Evolutionary conservation across 2,113 vertebrate genomes (phyloP), one percentile per base, ranked within the genome.

Genomic region (Pithys albifrons): DNA sequence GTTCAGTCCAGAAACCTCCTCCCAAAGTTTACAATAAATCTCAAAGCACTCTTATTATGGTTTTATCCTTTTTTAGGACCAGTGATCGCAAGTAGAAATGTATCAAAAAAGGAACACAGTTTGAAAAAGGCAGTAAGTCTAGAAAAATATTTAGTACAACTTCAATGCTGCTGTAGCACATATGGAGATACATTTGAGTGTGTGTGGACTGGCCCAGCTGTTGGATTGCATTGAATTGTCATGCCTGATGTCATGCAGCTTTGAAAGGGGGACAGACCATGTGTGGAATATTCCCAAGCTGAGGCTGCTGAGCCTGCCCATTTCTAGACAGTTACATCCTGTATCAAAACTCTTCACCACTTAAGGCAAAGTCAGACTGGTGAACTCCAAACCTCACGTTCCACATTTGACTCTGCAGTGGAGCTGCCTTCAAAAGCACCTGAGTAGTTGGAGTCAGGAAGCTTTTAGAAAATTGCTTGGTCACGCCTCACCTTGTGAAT

Each of bases 101-200:
- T 41, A 57, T 49, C 6, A 5, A 19, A 62, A 61, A 52, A 62
- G 7, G 12, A 65, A 31, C 14, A 37, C 12, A 25, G 2, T 28
- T 61, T 73, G 22, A 18, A 80, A 84, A 77, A 73, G 23, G 45
- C 49, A 48, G 2, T 57, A 31, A 33, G 2, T 80, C 5, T 52
- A 65, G 52, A 61, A 51, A 31, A 16, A 7, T 27, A 54, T 46
- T 77, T 29, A 84, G 5, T 58, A 31, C 13, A 51, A 13, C 29
- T 84, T 71, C 58, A 69, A 43, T 51, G 1, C 12, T 6, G 6
- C 10, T 49, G 31, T n/a, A 37, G 12, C 29, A 52, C 0, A 0
- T 58, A 12, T 29, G 46, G 31, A 29, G 33, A 65, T n/a, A 41
- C 3, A 10, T 29, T 46, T 12, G 9, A 45, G 16, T 33, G 37